A percentile compares a stretch with the other conserved stretches of the same genome.
phyloP scores from a whole-genome alignment of 2,797 vertebrate species.

The Lagorchestes hirsutus region DNA sequence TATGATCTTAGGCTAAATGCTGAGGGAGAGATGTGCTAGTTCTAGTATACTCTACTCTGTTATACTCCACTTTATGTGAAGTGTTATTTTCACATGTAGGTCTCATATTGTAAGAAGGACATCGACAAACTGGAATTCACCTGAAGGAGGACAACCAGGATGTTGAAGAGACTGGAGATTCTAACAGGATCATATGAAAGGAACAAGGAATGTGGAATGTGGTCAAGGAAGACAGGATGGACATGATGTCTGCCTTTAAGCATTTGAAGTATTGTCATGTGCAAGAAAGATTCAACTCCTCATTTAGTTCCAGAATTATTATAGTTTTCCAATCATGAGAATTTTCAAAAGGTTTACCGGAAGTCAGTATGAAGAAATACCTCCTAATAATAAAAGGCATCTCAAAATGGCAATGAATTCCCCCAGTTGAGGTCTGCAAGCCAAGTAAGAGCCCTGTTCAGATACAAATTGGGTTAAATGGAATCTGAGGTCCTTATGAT shows the following conservation, averaged over 20 bases:
- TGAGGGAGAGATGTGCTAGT: neutral
- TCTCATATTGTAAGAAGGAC: neutral
- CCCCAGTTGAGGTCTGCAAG: neutral
- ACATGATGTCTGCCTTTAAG: neutral
- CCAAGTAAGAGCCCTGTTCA: neutral
- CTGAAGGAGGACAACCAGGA: neutral
- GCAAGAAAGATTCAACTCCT: neutral
- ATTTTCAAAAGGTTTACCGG: neutral
- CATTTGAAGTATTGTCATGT: neutral
- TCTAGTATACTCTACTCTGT: neutral
- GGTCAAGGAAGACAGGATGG: neutral
- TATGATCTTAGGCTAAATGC: neutral
- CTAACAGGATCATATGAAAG: neutral
- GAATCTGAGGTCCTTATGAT: neutral
- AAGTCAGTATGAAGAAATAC: neutral
- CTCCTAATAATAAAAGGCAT: neutral
- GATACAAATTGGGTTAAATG: neutral
- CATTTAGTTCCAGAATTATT: neutral
- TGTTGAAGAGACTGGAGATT: neutral
- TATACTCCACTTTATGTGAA: neutral
- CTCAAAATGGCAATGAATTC: neutral
- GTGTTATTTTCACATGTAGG: neutral
- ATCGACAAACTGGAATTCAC: neutral
- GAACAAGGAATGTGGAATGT: neutral
- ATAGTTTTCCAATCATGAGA: neutral